Base-by-base conservation (phyloP, 1,140 invertebrate species). In the Dinothrombium tinctorium region DNA sequence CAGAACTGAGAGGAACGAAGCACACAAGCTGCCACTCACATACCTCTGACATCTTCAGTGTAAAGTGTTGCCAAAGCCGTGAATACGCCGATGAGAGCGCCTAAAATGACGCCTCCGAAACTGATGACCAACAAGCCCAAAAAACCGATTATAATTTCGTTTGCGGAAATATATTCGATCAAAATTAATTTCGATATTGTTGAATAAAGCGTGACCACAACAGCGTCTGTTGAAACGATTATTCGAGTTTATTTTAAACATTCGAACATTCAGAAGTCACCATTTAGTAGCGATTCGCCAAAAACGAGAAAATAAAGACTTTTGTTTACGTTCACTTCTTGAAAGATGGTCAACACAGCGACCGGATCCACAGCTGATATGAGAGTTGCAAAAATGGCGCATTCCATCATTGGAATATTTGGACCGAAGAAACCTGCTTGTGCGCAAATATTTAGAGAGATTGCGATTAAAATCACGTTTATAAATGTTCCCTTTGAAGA, bases 271-370 rank as follows among this genome's bases (percentile, higher is more conserved):
- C n/a, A n/a, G 44, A 92, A 84, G 12, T 36, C 23, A 62, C 58
- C 67, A 52, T 72, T 71, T 14, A 71, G 57, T 38, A 71, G 51
- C 4, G 66, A 68, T 51, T 72, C 70, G 23, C 70, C 70, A 54
- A 72, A 72, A 8, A 72, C 66, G 33, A 73, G 63, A 50, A 71
- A 73, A 52, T 73, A 71, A 7, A 72, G 58, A 48, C 65, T 61
- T 53, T 71, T 66, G 50, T 74, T 71, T 26, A 73, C 70, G 32
- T 68, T 67, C 17, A 74, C 59, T 53, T 73, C 72, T 52, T 72
- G 68, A 56, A 73, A 73, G 31, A 73, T 68, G 7, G 71, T 68
- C 4, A 73, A 52, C 15, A 73, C 67, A 7, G 33, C 33, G n/a
- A 36, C 33, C 14, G 33, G 33, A 36, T 36, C 33, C 20, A 36